Conservation (phyloP, 2,113 vertebrate genomes). For the Gadus macrocephalus region DNA sequence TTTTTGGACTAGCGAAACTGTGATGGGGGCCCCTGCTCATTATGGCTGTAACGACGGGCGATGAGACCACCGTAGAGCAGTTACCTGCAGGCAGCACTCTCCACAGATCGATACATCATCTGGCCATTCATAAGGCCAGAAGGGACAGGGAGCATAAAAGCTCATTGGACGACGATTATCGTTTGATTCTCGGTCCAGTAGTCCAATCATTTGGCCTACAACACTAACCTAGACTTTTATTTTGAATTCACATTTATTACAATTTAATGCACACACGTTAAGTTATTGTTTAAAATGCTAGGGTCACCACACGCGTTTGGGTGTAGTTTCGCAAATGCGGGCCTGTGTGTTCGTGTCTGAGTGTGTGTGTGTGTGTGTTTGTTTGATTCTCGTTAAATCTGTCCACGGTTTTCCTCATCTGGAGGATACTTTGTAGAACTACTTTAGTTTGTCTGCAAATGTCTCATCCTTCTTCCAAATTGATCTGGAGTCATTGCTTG, state of each 20-base stretch:
- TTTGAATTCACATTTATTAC: too few relatives aligned
- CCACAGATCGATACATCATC: conserved; percentile 75
- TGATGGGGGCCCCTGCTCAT: conserved; percentile 48
- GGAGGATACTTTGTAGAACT: conserved; percentile 51
- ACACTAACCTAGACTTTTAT: too few relatives aligned
- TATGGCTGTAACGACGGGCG: conserved; percentile 66
- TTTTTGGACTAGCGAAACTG: conserved; percentile 53
- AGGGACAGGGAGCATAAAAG: too few relatives aligned
- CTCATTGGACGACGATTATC: too few relatives aligned
- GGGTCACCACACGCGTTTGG: background rate
- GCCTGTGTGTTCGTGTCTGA: conserved; percentile 26
- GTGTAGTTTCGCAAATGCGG: too few relatives aligned
- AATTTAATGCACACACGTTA: too few relatives aligned
- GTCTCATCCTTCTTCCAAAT: conserved; percentile 65
- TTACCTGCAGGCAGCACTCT: conserved; percentile 62
- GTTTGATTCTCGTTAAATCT: conserved; percentile 46
- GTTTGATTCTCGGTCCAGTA: too few relatives aligned
- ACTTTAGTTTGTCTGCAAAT: conserved; percentile 64
- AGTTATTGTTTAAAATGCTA: too few relatives aligned
- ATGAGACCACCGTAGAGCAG: conserved; percentile 67
- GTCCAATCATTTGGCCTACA: too few relatives aligned
- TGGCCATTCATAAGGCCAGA: background rate
- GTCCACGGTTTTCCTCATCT: conserved; percentile 45
- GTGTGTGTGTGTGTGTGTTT: conserved; percentile 38
- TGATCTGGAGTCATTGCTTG: conserved; percentile 63